These are phyloP conservation scores for Baccha elongata DNA, from an alignment of 2,888 invertebrate species.

Conservation along the genomic window DNA sequence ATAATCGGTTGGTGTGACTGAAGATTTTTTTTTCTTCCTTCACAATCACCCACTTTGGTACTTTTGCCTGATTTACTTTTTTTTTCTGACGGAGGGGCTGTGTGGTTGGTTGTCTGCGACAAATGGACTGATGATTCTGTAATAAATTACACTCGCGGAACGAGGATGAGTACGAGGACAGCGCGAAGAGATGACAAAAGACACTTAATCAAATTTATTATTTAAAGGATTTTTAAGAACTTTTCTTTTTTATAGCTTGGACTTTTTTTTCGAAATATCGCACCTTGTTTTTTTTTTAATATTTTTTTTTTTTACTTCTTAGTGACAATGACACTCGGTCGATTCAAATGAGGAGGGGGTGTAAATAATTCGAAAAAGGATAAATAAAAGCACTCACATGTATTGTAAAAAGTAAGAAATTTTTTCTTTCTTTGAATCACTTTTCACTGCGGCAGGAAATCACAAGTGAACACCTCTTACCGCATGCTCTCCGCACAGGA, in stretches of 20 bases:
- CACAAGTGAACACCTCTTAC: too few species aligned
- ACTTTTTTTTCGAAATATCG: slow-evolving; percentile 29
- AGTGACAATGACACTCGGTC: slow-evolving; percentile 38
- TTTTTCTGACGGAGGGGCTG: not conserved
- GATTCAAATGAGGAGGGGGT: not conserved
- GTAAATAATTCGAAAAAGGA: too few species aligned
- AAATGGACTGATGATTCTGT: slow-evolving; percentile 56
- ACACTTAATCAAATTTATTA: slow-evolving; percentile 63
- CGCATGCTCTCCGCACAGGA: not conserved
- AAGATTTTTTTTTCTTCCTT: slow-evolving; percentile 21
- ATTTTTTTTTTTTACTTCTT: slow-evolving; percentile 22
- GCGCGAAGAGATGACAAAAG: slow-evolving; percentile 26
- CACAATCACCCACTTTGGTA: slow-evolving; percentile 10
- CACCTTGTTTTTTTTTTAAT: too few species aligned
- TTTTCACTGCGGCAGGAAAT: too few species aligned
- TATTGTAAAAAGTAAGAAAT: slow-evolving; percentile 15
- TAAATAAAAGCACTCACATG: too few species aligned
- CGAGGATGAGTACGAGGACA: too few species aligned
- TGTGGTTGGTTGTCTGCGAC: slow-evolving; percentile 20
- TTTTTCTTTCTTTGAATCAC: slow-evolving; percentile 21
- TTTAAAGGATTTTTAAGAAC: slow-evolving; percentile 62
- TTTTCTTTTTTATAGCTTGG: not conserved
- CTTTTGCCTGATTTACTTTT: not conserved
- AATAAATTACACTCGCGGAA: slow-evolving; percentile 60
- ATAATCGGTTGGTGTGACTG: slow-evolving; percentile 20